phyloP scores from a whole-genome alignment of 2,797 vertebrate genomes.

The Falco novaeseelandiae region DNA sequence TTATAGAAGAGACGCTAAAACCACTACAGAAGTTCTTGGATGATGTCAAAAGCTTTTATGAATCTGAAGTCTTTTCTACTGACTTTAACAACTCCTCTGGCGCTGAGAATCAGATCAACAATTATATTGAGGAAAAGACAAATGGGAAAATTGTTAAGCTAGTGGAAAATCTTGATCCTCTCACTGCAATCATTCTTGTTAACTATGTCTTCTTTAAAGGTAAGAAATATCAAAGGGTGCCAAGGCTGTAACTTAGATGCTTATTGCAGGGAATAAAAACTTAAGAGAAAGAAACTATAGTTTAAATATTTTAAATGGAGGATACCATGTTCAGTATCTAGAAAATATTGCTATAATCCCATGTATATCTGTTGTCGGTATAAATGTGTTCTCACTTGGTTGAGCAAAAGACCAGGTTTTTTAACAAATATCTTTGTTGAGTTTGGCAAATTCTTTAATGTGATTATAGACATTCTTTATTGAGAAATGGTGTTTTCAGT shows the following conservation, averaged over 20 bases:
- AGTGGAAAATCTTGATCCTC: conserved; percentile 75
- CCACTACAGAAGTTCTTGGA: conserved; percentile 70
- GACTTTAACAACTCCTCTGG: conserved; percentile 75
- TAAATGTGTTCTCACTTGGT: background rate
- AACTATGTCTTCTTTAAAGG: conserved; percentile 88
- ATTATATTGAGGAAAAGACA: conserved; percentile 80
- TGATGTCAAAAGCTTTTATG: conserved; percentile 71
- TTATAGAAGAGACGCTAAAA: conserved; percentile 72
- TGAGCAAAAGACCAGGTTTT: background rate
- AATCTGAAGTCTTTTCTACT: conserved; percentile 67
- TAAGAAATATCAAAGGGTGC: conserved; percentile 43
- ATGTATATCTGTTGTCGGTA: background rate
- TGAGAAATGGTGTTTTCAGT: background rate
- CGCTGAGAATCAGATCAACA: conserved; percentile 80
- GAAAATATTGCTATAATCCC: background rate
- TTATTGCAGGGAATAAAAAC: background rate
- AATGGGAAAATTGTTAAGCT: conserved; percentile 80
- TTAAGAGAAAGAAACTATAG: background rate
- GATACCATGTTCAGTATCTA: background rate
- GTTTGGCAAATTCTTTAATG: background rate
- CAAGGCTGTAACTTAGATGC: background rate
- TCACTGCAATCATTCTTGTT: conserved; percentile 80
- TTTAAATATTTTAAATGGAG: background rate
- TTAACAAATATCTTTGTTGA: background rate
- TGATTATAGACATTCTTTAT: background rate